Conservation (phyloP, 2,113 vertebrate genomes). For the Ellobius talpinus region DNA sequence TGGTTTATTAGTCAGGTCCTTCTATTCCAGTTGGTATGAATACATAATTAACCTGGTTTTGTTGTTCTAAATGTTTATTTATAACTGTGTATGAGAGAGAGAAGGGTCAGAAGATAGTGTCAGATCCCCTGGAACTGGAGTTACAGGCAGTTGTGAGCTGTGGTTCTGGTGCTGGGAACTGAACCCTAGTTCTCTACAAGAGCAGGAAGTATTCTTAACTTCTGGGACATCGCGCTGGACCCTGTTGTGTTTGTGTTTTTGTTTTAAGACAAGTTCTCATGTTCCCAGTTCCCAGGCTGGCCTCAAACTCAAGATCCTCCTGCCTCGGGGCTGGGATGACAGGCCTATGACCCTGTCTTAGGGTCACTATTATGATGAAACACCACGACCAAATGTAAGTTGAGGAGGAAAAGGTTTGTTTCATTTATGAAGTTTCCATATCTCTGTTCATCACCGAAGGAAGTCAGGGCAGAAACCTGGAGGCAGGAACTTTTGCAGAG, state of each 20-base stretch:
- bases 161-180: background rate
- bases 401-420: background rate
- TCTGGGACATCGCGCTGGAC: background rate
- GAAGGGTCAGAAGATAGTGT: background rate
- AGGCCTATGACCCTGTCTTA: background rate
- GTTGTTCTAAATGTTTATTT: background rate
- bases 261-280: background rate
- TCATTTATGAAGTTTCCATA: background rate
- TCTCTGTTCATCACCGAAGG: background rate
- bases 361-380: background rate
- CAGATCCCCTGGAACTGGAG: background rate
- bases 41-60: background rate
- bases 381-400: background rate
- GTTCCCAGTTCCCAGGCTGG: background rate
- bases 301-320: background rate
- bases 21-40: background rate
- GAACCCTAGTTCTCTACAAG: background rate
- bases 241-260: background rate
- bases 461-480: background rate
- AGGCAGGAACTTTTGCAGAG: background rate
- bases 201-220: background rate
- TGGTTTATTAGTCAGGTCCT: background rate
- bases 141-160: background rate
- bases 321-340: background rate
- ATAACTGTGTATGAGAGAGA: background rate